Conservation (phyloP, 2,797 vertebrate genomes). For the Coreius guichenoti region DNA sequence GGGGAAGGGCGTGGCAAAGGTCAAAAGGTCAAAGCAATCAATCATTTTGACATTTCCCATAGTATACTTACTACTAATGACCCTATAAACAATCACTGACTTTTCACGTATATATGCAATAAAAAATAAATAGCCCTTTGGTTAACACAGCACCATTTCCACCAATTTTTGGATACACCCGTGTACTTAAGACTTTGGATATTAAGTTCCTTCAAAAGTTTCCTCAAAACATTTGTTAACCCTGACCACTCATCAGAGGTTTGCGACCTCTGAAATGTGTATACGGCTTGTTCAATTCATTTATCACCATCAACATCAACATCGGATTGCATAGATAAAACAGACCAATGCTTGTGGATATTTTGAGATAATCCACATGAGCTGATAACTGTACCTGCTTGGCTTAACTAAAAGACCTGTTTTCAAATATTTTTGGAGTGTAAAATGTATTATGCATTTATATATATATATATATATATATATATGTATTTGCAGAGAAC, state of each 20-base stretch:
- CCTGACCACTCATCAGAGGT: neutral
- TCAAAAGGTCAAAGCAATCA: too few relatives aligned
- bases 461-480: neutral
- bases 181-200: neutral
- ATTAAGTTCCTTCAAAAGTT: neutral
- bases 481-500: neutral
- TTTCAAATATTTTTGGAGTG: neutral
- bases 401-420: neutral
- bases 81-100: neutral
- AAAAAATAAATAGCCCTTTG: neutral
- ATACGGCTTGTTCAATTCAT: neutral
- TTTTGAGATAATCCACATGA: neutral
- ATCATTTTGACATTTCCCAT: too few relatives aligned
- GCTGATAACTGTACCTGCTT: neutral
- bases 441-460: neutral
- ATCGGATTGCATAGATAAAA: too few relatives aligned
- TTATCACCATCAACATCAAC: too few relatives aligned
- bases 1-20: too few relatives aligned
- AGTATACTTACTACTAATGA: too few relatives aligned
- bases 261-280: neutral
- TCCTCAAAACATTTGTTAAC: neutral
- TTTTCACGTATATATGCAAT: neutral
- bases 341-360: neutral
- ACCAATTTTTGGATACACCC: too few relatives aligned
- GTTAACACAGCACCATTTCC: too few relatives aligned